Evolutionary conservation across 2,113 vertebrate genomes (phyloP), one percentile per base, ranked within the genome.

Genomic region (Xyrauchen texanus): DNA sequence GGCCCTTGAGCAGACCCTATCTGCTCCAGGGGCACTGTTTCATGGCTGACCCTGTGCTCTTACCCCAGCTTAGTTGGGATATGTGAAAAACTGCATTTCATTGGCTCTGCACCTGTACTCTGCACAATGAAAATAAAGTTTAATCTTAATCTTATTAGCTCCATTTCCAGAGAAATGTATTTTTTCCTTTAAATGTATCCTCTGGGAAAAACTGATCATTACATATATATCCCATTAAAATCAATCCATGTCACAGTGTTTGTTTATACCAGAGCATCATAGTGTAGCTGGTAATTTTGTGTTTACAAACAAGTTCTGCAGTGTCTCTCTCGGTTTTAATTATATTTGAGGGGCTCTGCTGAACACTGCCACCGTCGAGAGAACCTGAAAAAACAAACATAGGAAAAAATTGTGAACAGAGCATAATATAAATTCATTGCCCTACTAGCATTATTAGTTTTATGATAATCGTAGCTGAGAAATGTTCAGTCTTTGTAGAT

Each of bases 241-340:
- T 66, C 51, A 84, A 79, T 62, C 2, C 75, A 11, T 53, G 11
- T 1, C 9, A 13, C 3, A 5, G n/a, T 45, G 73, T 12, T 34
- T 74, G 79, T 8, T 71, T 77, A 70, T 85, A 85, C 79, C 84
- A 85, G 34, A 78, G 2, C 15, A 83, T 81, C 0, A 55, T 45
- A 4, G 53, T 49, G 45, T 84, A 68, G 0, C 7, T 21, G 10
- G n/a, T 0, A 34, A 75, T 52, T 6, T 1, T 51, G 63, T 85
- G 84, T 7, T 4, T 6, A 15, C 84, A 83, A 6, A 13, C 16
- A 21, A 85, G 52, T 44, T 81, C 63, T 13, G 58, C 64, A 15
- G 58, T 55, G 3, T 68, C 46, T 69, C 4, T 53, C 34, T 45
- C 8, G 0, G 12, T 12, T 60, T 15, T 34, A 60, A 83, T 65